Percentiles rank a stretch among this genome's conserved stretches.
phyloP scores from a whole-genome alignment of 2,113 vertebrate genomes.

The Dipodomys stephensi region DNA sequence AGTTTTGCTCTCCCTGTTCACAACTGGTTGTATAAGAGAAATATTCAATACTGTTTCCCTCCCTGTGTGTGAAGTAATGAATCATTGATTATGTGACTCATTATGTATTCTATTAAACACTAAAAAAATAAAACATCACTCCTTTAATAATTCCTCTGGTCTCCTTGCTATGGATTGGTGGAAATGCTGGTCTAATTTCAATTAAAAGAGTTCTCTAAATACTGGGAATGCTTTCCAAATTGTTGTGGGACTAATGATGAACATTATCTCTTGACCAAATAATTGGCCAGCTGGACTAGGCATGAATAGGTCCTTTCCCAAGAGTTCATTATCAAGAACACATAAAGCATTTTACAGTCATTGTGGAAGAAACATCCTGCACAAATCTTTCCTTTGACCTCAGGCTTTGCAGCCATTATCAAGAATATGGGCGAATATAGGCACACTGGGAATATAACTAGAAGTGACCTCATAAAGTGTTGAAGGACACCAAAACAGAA shows the following conservation, averaged over 20 bases:
- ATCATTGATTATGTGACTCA: slow-evolving; percentile 80
- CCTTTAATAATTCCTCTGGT: slow-evolving; percentile 74
- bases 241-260: neutral
- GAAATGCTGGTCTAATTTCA: slow-evolving; percentile 46
- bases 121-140: slow-evolving; percentile 81
- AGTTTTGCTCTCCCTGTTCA: slow-evolving; percentile 47
- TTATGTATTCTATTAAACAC: slow-evolving; percentile 82
- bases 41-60: slow-evolving; percentile 64
- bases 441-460: neutral
- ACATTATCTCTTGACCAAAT: neutral
- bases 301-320: neutral
- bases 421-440: neutral
- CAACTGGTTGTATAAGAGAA: slow-evolving; percentile 70
- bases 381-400: neutral
- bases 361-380: neutral
- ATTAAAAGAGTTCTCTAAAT: neutral
- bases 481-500: neutral
- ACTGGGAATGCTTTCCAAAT: neutral
- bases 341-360: neutral
- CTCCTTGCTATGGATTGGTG: slow-evolving; percentile 51
- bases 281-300: neutral
- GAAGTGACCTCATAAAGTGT: slow-evolving; percentile 22
- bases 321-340: slow-evolving; percentile 6
- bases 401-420: neutral
- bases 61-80: slow-evolving; percentile 73